Base-by-base conservation (phyloP, 2,888 invertebrate species). In the Cheilosia impressa region DNA sequence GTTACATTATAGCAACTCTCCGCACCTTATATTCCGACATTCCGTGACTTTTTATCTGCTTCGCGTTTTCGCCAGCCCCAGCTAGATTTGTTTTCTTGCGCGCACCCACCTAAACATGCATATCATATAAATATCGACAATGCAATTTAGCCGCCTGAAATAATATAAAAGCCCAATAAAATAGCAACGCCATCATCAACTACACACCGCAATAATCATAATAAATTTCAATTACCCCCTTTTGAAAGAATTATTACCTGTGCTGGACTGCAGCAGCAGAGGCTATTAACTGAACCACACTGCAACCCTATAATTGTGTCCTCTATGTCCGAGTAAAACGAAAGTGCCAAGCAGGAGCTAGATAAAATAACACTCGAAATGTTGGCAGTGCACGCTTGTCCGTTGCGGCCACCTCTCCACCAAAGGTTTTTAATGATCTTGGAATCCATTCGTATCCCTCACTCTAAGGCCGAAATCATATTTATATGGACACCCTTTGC, bases 151-250 rank as follows among this genome's bases (percentile, higher is more conserved):
- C 72, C 58, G 34, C 22, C 79, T 66, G 43, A 43, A 66, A 79
- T 52, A 52, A 19, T 53, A 80, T 68, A 73, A 73, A 66, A 68
- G 66, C 79, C 58, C 66, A 66, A 60, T 80, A 66, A 79, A 79
- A 72, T 45, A 38, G 47, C 63, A 69, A 45, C 47, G 62, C 77
- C 68, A 47, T 60, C 38, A 53, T 45, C 47, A 38, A 58, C 38
- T 75, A 60, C 87, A 83, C 88, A 82, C 88, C 88, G 89, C 90
- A 90, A 90, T 90, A 91, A 90, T 91, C 90, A 90, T 90, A 91
- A 91, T 91, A 91, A 91, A 91, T 91, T 90, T 91, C 91, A 91
- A 91, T 91, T 91, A 91, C 88, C 89, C 88, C 88, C 88, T 88
- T 89, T 88, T 87, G 72, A 84, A 87, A 87, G 83, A 88, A 76